Base-by-base conservation (phyloP, 2,113 vertebrate genomes). In the Menidia beryllina region DNA sequence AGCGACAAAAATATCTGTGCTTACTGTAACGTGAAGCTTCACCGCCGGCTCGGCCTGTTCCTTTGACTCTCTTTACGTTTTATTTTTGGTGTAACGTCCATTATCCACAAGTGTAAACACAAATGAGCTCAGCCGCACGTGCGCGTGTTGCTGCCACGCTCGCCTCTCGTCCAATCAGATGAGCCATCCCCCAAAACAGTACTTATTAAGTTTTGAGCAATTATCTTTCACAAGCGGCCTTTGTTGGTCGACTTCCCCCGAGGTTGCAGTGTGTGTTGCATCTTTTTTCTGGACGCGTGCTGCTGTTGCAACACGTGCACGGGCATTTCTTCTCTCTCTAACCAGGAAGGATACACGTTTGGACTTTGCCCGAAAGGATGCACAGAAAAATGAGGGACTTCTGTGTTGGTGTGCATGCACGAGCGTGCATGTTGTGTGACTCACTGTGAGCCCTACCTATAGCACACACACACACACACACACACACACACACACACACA, bases 301-400 rank as follows among this genome's bases (percentile, higher is more conserved):
- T 3, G 6, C 14, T 1, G 13, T 0, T 1, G 6, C 3, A n/a
- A 47, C 4, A 2, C 36, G n/a, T 49, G 23, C 17, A 3, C 23
- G 9, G 25, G 8, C 69, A 7, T 25, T 12, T 41, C 10, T 17
- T 19, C 45, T n/a, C n/a, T n/a, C 5, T 52, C 19, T 30, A 72
- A 86, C 74, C 73, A 84, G 86, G 84, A 87, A 88, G 68, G 47
- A 26, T 17, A 38, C 14, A 55, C 17, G 17, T 36, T 19, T 85
- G 88, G 76, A 90, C 86, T 90, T 88, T 84, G 88, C 39, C 70
- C 83, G 14, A 2, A 54, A 51, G 24, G 69, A 63, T 64, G 52
- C 61, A n/a, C 39, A 63, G 19, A 68, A 34, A 26, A 25, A 39
- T 72, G 53, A 74, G 64, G 34, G 26, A 54, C 27, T 49, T 74